phyloP scores from a whole-genome alignment of 2,113 vertebrate species.

The Saccopteryx bilineata region DNA sequence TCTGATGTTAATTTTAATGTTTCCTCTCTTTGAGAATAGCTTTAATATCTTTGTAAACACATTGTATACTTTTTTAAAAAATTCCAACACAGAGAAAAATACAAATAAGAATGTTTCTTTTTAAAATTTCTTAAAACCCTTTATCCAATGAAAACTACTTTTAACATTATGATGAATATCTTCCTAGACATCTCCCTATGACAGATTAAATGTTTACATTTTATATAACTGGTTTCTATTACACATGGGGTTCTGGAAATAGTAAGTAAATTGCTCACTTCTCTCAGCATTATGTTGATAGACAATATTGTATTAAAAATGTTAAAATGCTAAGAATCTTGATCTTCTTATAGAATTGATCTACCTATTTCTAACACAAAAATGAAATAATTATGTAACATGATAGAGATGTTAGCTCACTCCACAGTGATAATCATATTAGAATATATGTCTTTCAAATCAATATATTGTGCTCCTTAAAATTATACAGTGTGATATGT shows the following conservation, averaged over 20 bases:
- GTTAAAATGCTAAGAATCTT: neutral
- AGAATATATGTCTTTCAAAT: neutral
- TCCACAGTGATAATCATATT: neutral
- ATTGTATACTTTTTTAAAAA: neutral
- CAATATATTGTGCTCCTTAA: neutral
- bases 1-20: slow-evolving; percentile 17
- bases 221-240: neutral
- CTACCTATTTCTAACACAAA: neutral
- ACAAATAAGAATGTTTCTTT: neutral
- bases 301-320: neutral
- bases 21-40: slow-evolving; percentile 2
- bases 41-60: slow-evolving; percentile 30
- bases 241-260: neutral
- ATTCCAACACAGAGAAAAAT: neutral
- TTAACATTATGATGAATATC: neutral
- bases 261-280: neutral
- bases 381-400: neutral
- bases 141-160: neutral
- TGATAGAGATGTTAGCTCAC: neutral
- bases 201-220: neutral
- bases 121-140: slow-evolving; percentile 8
- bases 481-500: neutral
- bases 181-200: neutral
- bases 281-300: neutral
- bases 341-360: neutral